Evolutionary conservation across 1,140 invertebrate species (phyloP).

Genomic region (honey bee (Apis mellifera)): DNA sequence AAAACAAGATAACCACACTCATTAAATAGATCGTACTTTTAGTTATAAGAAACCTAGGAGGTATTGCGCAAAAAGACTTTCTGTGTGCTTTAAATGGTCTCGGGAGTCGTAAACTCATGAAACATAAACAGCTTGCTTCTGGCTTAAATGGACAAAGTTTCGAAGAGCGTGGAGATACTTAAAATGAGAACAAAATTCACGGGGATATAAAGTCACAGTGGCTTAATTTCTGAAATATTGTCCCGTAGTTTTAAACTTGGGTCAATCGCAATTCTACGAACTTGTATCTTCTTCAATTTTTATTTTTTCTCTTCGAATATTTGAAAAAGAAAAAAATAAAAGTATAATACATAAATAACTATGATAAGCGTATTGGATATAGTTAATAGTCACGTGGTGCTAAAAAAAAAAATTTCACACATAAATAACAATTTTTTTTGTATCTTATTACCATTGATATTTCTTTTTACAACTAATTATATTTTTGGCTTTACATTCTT

Average conservation of each 20-base stretch:
- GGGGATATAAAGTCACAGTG: background rate
- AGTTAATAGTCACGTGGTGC: too few species aligned
- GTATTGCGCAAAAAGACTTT: conserved; percentile 7
- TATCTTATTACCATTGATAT: too few species aligned
- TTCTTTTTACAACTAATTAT: too few species aligned
- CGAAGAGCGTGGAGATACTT: background rate
- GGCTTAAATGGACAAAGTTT: conserved; percentile 24
- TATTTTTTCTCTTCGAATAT: too few species aligned
- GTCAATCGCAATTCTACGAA: background rate
- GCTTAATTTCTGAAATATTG: conserved; percentile 1
- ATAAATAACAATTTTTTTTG: too few species aligned
- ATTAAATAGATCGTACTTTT: conserved; percentile 4
- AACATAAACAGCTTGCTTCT: conserved; percentile 20
- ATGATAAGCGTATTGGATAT: too few species aligned
- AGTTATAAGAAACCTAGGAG: background rate
- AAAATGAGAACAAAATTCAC: conserved; percentile 1
- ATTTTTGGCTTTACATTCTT: background rate
- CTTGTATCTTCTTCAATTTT: background rate
- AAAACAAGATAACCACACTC: conserved; percentile 1
- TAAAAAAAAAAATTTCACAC: too few species aligned
- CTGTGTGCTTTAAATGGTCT: background rate
- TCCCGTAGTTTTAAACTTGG: background rate
- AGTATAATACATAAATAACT: too few species aligned
- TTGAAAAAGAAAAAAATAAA: too few species aligned
- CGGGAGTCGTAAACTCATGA: conserved; percentile 12